Conservation (phyloP, 2,797 vertebrate genomes). For the Menidia menidia region DNA sequence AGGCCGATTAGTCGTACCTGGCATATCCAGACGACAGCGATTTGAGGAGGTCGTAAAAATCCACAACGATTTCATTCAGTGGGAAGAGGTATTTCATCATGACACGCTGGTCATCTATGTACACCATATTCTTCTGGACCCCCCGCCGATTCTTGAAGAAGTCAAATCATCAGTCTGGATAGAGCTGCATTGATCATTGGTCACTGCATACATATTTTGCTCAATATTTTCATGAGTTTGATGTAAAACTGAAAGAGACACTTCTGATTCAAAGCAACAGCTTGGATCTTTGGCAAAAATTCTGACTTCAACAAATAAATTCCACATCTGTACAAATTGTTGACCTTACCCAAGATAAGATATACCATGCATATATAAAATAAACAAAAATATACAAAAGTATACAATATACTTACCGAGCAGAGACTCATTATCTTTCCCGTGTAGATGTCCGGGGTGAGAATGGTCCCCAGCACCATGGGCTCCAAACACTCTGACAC, state of each 20-base stretch:
- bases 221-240: not conserved
- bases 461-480: conserved; percentile 91
- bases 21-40: conserved; percentile 97
- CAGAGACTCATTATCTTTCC: conserved; percentile 92
- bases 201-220: not conserved
- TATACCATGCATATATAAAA: no score
- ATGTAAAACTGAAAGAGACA: not conserved
- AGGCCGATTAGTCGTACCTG: conserved; percentile 81
- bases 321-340: not conserved
- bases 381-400: no score
- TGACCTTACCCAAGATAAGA: no score
- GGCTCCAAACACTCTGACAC: conserved; percentile 93
- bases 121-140: conserved; percentile 92
- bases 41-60: conserved; percentile 96
- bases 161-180: not conserved
- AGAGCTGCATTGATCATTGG: not conserved
- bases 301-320: conserved; percentile 2
- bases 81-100: conserved; percentile 96
- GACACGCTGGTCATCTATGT: conserved; percentile 92
- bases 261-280: no score
- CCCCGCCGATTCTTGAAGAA: conserved; percentile 87
- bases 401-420: conserved; percentile 79
- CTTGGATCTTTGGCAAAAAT: not conserved
- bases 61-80: conserved; percentile 95
- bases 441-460: conserved; percentile 88